phyloP scores from a whole-genome alignment of 2,888 invertebrate species.

The Barypeithes pellucidus region DNA sequence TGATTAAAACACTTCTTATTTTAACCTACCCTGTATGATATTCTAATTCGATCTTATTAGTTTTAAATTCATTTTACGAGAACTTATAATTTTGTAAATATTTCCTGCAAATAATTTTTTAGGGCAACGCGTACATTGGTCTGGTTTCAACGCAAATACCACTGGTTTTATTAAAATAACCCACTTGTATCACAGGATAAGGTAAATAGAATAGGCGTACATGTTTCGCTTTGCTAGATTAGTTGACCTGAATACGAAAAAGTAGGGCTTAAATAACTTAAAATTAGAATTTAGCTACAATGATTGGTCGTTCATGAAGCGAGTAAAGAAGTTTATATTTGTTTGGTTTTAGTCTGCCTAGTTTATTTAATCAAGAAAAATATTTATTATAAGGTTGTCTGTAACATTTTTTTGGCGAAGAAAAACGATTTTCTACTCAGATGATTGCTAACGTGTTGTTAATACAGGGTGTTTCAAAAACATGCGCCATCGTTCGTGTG shows the following conservation, averaged over 20 bases:
- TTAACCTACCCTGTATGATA: too few relatives aligned
- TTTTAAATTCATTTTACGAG: too few relatives aligned
- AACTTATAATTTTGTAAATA: too few relatives aligned
- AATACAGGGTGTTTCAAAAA: too few relatives aligned
- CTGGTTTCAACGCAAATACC: constrained; percentile 16
- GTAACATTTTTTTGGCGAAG: too few relatives aligned
- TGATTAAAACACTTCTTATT: too few relatives aligned
- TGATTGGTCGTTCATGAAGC: neutral
- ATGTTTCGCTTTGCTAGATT: constrained; percentile 34
- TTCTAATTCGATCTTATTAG: too few relatives aligned
- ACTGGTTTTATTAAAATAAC: constrained; percentile 36
- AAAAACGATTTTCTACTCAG: too few relatives aligned
- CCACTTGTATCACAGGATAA: constrained; percentile 35
- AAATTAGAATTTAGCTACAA: constrained; percentile 15
- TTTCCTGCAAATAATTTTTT: too few relatives aligned
- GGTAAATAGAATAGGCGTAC: constrained; percentile 43
- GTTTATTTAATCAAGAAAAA: neutral
- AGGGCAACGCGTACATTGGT: constrained; percentile 10
- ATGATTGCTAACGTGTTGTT: too few relatives aligned
- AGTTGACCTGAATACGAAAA: constrained; percentile 33
- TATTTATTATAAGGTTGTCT: too few relatives aligned
- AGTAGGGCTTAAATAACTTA: constrained; percentile 29
- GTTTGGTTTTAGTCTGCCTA: neutral
- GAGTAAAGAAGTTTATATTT: neutral
- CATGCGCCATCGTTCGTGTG: too few relatives aligned